A percentile compares a stretch with the other conserved stretches of the same genome.
Conservation (phyloP, 2,888 invertebrate genomes). For the Gymnoscelis rufifasciata region DNA sequence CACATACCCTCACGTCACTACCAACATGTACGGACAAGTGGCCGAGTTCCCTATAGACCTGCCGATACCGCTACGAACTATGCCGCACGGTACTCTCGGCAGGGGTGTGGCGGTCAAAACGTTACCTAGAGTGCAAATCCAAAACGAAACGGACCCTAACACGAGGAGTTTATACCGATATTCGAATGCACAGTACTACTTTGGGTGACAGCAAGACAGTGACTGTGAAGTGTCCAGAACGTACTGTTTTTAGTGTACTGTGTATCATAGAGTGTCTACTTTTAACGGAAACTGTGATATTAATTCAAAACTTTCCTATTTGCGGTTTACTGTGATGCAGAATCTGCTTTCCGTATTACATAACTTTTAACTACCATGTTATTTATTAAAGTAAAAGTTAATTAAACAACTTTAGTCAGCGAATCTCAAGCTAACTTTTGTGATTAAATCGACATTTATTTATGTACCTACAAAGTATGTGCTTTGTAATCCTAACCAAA, state of each 20-base stretch:
- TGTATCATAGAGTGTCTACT: slow-evolving; percentile 60
- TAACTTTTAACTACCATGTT: too few species aligned
- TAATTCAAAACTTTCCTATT: slow-evolving; percentile 72
- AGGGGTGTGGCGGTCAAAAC: slow-evolving; percentile 72
- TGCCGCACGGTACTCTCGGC: slow-evolving; percentile 71
- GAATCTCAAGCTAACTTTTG: too few species aligned
- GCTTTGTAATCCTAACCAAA: too few species aligned
- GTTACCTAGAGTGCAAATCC: slow-evolving; percentile 66
- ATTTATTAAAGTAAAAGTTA: too few species aligned
- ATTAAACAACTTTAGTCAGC: too few species aligned
- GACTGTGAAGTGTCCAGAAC: slow-evolving; percentile 77
- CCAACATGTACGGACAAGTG: slow-evolving; percentile 76
- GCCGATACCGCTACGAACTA: slow-evolving; percentile 68
- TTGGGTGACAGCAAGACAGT: slow-evolving; percentile 85
- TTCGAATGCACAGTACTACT: slow-evolving; percentile 84
- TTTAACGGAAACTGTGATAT: slow-evolving; percentile 77
- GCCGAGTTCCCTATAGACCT: slow-evolving; percentile 76
- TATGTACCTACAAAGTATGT: too few species aligned
- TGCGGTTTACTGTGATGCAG: slow-evolving; percentile 54
- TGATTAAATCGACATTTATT: too few species aligned
- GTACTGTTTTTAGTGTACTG: slow-evolving; percentile 79
- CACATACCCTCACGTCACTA: slow-evolving; percentile 72
- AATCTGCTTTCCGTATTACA: slow-evolving; percentile 32
- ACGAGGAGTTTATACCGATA: slow-evolving; percentile 82
- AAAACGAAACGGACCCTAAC: slow-evolving; percentile 73